Evolutionary conservation across 2,797 vertebrate species (phyloP), one percentile per base, ranked within the genome.

Genomic region (Neopelma chrysocephalum): DNA sequence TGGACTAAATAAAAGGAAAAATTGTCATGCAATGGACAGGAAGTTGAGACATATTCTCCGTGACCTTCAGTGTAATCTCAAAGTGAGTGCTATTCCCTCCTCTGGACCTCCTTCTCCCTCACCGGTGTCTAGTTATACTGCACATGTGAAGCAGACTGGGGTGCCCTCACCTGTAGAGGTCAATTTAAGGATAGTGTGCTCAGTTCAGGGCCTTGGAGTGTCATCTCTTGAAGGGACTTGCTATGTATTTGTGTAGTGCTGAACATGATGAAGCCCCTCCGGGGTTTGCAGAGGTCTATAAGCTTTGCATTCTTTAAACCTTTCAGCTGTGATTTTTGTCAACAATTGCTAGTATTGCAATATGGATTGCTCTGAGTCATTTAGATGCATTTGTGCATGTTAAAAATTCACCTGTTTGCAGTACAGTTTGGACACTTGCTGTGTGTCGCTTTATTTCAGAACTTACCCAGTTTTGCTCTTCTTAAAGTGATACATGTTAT

Each of bases 251-350:
- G 26, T 53, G 7, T 43, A 53, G 72, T n/a, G 29, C 29, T 15
- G 54, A 15, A 31, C 8, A 7, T 15, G 47, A 17, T 27, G 36
- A 69, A 65, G 36, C 29, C 61, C 18, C 22, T 65, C 29, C 19
- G 15, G 62, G 69, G n/a, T 43, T 27, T 51, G 29, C 4, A 3
- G 42, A 86, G 65, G 31, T 48, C 12, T 20, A 2, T 18, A 77
- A 22, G 7, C 7, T 29, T 76, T 83, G 47, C 38, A 69, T 78
- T 62, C 43, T 20, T n/a, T 58, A 62, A 65, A 50, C 38, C 14
- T 94, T 80, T 73, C 22, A 26, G 7, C 53, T 89, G 81, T 73
- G 71, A 54, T 75, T 91, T 93, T 82, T 88, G 36, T 64, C 60
- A 70, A 40, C 43, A 18, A 29, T 73, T 69, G 29, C 10, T 20